phyloP scores from a whole-genome alignment of 2,113 vertebrate species.

The Garra rufa region DNA sequence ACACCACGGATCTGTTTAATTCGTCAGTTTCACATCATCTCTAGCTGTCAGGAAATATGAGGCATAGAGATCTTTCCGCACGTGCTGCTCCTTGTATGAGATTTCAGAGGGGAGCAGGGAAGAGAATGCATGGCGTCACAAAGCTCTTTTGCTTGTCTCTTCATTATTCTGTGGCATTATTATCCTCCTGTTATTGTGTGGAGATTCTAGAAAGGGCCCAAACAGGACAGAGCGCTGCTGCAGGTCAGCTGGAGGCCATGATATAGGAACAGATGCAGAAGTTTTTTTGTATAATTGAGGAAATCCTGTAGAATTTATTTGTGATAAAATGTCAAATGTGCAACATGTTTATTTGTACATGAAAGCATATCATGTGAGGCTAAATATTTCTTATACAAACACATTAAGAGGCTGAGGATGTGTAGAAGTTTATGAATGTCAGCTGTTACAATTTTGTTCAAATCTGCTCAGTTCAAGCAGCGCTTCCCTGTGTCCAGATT shows the following conservation, averaged over 20 bases:
- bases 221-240: background rate
- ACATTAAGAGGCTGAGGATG: background rate
- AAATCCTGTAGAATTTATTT: background rate
- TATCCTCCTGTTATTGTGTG: constrained; percentile 35
- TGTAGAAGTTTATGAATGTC: background rate
- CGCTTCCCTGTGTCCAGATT: no score
- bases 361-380: background rate
- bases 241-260: constrained; percentile 6
- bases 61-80: constrained; percentile 3
- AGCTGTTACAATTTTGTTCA: background rate
- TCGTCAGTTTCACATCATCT: background rate
- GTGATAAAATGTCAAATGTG: no score
- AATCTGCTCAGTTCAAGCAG: background rate
- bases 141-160: constrained; percentile 24
- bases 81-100: background rate
- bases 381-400: background rate
- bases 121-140: constrained; percentile 22
- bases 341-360: background rate
- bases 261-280: no score
- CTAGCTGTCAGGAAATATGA: background rate
- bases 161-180: background rate
- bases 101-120: background rate
- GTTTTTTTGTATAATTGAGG: background rate
- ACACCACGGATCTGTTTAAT: background rate
- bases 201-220: constrained; percentile 43